Base-by-base conservation (phyloP, 2,797 vertebrate genomes). In the Takifugu ocellatus region DNA sequence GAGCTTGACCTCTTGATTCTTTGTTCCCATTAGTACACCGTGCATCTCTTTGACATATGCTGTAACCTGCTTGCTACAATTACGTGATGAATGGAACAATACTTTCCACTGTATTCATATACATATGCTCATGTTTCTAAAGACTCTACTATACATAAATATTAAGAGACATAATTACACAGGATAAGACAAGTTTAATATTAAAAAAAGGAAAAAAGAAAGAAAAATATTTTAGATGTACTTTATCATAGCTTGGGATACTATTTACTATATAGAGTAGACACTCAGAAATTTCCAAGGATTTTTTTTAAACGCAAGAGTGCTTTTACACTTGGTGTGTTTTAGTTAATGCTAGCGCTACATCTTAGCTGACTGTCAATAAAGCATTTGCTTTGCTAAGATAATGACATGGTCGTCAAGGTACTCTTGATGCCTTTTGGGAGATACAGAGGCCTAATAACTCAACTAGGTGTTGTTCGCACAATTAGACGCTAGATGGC, bases 11-110 rank as follows among this genome's bases (percentile, higher is more conserved):
- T 76, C 74, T 74, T 79, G 70, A 66, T 73, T 82, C 83, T 83
- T 75, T 81, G 76, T 69, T 81, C 82, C 72, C 85, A 80, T 86
- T 89, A 82, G 79, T 59, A 49, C 58, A 59, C 75, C 54, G 57
- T 54, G 75, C 79, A 60, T 71, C 59, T 66, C 62, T 51, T 54
- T 85, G 81, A 87, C 70, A 53, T 81, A 61, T 62, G 70, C 45
- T 24, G 50, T 68, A 27, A n/a, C 51, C 68, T 68, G 61, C 75
- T 79, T 80, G 78, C 74, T 69, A 63, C 74, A 64, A 73, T 71
- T 61, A 63, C 45, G 61, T 55, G 25, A 57, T 31, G 39, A 51
- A 45, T 21, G 51, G 2, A 72, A 11, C 1, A 17, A 25, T 39
- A 1, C 3, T 54, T 29, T 14, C 11, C 3, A 14, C 2, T 14